A percentile compares a stretch with the other conserved stretches of the same genome.
Evolutionary conservation across 2,888 invertebrate genomes (phyloP).

Genomic region (Notocelia uddmanniana): DNA sequence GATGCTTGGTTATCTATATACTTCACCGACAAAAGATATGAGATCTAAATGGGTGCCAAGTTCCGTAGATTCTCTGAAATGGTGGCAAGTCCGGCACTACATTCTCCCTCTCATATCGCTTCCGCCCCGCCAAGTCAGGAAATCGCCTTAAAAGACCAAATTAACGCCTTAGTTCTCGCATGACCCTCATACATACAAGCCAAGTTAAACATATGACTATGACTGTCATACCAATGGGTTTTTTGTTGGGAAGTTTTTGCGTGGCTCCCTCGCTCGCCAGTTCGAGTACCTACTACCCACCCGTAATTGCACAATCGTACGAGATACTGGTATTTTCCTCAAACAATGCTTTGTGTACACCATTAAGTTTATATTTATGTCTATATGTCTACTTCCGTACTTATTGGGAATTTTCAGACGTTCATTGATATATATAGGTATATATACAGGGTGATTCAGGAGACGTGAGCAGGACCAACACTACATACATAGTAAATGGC

Average conservation of each 20-base stretch:
- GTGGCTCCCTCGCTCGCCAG: neutral
- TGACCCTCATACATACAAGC: neutral
- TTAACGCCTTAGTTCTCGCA: neutral
- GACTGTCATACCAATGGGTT: neutral
- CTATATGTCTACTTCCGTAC: neutral
- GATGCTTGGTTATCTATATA: too few relatives aligned
- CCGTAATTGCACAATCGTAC: conserved; percentile 11
- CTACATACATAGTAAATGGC: too few relatives aligned
- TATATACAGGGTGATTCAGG: too few relatives aligned
- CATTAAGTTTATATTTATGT: neutral
- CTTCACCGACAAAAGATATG: too few relatives aligned
- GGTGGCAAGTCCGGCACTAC: too few relatives aligned
- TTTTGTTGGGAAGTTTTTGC: conserved; percentile 10
- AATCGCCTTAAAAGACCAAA: neutral
- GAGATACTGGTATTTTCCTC: conserved; percentile 28
- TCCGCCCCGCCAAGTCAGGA: too few relatives aligned
- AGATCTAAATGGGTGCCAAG: too few relatives aligned
- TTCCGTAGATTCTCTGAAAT: too few relatives aligned
- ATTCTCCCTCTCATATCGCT: too few relatives aligned
- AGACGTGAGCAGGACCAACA: too few relatives aligned
- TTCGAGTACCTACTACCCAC: conserved; percentile 7
- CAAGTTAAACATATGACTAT: neutral
- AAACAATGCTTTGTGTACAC: conserved; percentile 5
- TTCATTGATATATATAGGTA: neutral
- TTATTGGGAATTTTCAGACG: neutral